These are phyloP conservation scores for Ceratosolen solmsi DNA, from an alignment of 1,140 invertebrate species.

Conservation along the genomic window DNA sequence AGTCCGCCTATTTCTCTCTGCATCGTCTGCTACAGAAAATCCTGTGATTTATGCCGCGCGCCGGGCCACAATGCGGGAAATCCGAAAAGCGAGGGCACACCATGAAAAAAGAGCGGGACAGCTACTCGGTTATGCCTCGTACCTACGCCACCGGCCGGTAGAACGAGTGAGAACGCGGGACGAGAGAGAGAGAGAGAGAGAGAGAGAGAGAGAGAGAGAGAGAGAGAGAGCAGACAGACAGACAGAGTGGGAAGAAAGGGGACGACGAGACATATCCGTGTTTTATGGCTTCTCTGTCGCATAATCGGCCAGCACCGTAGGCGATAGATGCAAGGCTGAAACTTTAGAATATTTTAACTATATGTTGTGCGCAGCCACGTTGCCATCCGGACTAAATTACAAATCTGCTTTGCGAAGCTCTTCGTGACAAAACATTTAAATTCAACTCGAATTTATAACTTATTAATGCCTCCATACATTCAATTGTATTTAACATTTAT, in stretches of 20 bases:
- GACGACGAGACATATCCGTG: conserved; percentile 5
- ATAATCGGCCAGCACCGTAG: conserved; percentile 17
- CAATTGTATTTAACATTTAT: neutral
- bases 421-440: neutral
- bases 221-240: neutral
- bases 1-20: neutral
- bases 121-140: neutral
- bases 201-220: neutral
- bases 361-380: neutral
- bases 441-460: neutral
- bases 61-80: conserved; percentile 23
- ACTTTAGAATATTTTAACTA: neutral
- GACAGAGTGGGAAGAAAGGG: neutral
- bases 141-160: neutral
- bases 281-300: conserved; percentile 49
- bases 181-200: neutral
- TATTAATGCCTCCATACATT: neutral
- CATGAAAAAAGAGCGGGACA: conserved; percentile 1
- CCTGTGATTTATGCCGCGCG: conserved; percentile 30
- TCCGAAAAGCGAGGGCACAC: neutral
- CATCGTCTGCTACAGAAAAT: conserved; percentile 31
- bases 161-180: neutral
- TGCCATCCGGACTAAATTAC: conserved; percentile 1
- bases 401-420: neutral
- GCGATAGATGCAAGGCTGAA: neutral